Evolutionary conservation across 2,888 invertebrate genomes (phyloP), one percentile per base, ranked within the genome.

Genomic region (Amblyteles armatorius): DNA sequence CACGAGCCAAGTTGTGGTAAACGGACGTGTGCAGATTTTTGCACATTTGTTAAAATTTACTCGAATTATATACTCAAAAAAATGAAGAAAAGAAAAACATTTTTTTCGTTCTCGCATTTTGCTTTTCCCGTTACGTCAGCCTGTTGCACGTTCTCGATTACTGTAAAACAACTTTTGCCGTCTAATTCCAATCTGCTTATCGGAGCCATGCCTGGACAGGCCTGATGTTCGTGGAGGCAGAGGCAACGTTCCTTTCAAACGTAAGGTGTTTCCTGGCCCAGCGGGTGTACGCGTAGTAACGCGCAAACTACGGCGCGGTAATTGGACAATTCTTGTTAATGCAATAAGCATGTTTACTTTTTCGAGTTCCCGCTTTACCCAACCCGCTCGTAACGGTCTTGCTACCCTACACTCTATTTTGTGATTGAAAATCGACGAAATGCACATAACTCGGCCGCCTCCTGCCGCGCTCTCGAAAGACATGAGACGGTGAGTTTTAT

Each of bases 61-160:
- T 26, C 26, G 3, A 36, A 36, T 9, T 36, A 9, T 7, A 0
- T 36, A 36, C 7, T 2, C 2, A 36, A 36, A 36, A 36, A 36
- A 36, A 33, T 36, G 6, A 36, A 36, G 36, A 36, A 36, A 7
- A 6, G 1, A 36, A 9, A 36, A 9, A 0, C 9, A 2, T 0
- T 0, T 1, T 36, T 36, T 7, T 7, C 2, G 1, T 6, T 36
- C 36, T 96, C 96, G 6, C 95, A 95, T 71, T 94, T 94, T 1
- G 95, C 95, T 0, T 95, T 95, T 65, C 94, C 94, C 6, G 94
- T 88, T 13, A 94, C 94, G 44, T 93, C 93, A 0, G 92, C 88
- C 71, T 92, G 90, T 9, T 91, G 89, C 6, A 94, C 95, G 0
- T 93, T 93, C 50, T 94, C 94, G 3, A 94, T 94, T 2, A 94